Evolutionary conservation across 2,797 vertebrate species (phyloP).

Genomic region (Hybognathus amarus): DNA sequence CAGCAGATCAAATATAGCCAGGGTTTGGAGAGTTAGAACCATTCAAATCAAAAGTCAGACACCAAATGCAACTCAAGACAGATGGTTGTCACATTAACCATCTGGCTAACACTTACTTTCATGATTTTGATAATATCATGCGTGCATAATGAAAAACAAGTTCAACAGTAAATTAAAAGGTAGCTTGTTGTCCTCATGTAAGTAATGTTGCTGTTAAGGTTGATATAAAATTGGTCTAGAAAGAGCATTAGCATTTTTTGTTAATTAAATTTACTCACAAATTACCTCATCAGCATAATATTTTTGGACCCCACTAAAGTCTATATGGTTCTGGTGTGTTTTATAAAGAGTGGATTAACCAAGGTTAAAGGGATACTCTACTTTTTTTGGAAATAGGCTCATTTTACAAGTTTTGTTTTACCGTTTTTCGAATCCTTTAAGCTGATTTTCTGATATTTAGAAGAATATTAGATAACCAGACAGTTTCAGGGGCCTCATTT

Average conservation of each 20-base stretch:
- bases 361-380: too few species aligned
- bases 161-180: neutral
- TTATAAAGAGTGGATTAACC: neutral
- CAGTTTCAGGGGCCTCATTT: too few species aligned
- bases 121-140: neutral
- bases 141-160: neutral
- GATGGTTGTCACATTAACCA: conserved; percentile 30
- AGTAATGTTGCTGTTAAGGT: neutral
- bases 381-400: too few species aligned
- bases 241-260: neutral
- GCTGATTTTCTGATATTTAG: too few species aligned
- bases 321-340: neutral
- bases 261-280: neutral
- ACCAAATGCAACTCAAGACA: conserved; percentile 24
- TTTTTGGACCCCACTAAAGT: neutral
- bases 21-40: conserved; percentile 28
- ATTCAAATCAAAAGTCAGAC: conserved; percentile 42
- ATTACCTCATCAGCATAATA: neutral
- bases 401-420: too few species aligned
- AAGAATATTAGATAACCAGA: too few species aligned
- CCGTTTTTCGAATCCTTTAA: too few species aligned
- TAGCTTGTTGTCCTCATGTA: neutral
- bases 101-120: conserved; percentile 41
- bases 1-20: conserved; percentile 20
- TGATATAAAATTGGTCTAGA: neutral